phyloP scores from a whole-genome alignment of 2,113 vertebrate species.

The Cochlearius cochlearius region DNA sequence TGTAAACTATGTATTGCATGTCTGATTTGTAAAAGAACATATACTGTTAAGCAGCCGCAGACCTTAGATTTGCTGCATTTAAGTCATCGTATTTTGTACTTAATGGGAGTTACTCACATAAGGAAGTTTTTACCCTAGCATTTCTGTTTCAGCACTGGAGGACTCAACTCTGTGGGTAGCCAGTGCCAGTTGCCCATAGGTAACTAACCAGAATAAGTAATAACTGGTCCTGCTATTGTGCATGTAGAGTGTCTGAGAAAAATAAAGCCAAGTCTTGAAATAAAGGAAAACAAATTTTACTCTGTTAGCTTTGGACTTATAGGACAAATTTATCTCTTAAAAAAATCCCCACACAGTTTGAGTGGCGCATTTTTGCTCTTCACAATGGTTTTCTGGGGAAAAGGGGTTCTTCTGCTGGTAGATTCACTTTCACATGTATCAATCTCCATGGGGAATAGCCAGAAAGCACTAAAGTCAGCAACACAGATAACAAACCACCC shows the following conservation, averaged over 20 bases:
- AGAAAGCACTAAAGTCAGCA: background rate
- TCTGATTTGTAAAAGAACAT: background rate
- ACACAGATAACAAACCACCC: background rate
- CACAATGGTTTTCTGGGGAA: background rate
- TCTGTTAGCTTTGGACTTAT: background rate
- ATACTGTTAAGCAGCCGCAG: background rate
- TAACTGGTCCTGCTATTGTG: background rate
- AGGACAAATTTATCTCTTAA: background rate
- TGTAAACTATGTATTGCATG: background rate
- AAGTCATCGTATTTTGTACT: background rate
- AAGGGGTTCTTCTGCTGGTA: background rate
- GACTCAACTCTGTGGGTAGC: background rate
- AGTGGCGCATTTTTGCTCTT: background rate
- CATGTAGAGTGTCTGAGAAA: background rate
- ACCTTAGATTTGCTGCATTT: background rate
- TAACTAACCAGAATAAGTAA: background rate
- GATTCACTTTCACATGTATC: background rate
- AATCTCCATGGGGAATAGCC: background rate
- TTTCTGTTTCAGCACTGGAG: background rate
- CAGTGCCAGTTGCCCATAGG: background rate
- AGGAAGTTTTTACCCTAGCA: background rate
- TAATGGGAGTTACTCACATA: background rate
- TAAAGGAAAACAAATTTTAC: background rate
- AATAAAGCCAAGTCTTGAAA: background rate
- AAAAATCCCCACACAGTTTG: background rate